Conservation (phyloP, 2,888 invertebrate genomes). For the Brachypterus glaber region DNA sequence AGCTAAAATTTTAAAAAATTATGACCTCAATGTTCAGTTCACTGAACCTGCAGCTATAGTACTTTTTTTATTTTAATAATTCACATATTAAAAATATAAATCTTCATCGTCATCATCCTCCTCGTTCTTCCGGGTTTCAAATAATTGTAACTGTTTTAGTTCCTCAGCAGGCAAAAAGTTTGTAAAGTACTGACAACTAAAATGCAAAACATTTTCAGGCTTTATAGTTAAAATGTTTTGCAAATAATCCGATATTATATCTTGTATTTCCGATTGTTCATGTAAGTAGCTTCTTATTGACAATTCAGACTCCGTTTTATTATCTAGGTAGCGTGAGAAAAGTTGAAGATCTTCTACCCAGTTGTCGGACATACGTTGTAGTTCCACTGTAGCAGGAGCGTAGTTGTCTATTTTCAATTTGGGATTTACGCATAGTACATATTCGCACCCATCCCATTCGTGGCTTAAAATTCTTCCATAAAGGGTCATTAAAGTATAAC, state of each 20-base stretch:
- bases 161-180: slow-evolving; percentile 8
- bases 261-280: slow-evolving; percentile 49
- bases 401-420: slow-evolving; percentile 33
- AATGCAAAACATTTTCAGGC: slow-evolving; percentile 47
- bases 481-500: slow-evolving; percentile 46
- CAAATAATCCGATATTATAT: slow-evolving; percentile 52
- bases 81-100: too few species aligned
- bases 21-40: too few species aligned
- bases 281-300: slow-evolving; percentile 49
- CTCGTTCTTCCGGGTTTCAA: too few species aligned
- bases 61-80: too few species aligned
- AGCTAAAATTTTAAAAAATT: too few species aligned
- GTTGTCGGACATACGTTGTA: too few species aligned
- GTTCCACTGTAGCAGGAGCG: too few species aligned
- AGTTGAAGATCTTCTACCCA: too few species aligned
- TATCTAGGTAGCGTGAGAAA: slow-evolving; percentile 53
- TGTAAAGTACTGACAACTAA: slow-evolving; percentile 49
- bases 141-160: too few species aligned
- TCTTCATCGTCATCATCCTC: too few species aligned
- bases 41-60: too few species aligned
- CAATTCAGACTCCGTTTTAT: slow-evolving; percentile 44
- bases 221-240: slow-evolving; percentile 54
- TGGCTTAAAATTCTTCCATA: slow-evolving; percentile 51
- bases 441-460: slow-evolving; percentile 51
- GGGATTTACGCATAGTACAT: slow-evolving; percentile 51